Evolutionary conservation across 2,888 invertebrate genomes (phyloP).

Genomic region (Acanthococcus lagerstroemiae): DNA sequence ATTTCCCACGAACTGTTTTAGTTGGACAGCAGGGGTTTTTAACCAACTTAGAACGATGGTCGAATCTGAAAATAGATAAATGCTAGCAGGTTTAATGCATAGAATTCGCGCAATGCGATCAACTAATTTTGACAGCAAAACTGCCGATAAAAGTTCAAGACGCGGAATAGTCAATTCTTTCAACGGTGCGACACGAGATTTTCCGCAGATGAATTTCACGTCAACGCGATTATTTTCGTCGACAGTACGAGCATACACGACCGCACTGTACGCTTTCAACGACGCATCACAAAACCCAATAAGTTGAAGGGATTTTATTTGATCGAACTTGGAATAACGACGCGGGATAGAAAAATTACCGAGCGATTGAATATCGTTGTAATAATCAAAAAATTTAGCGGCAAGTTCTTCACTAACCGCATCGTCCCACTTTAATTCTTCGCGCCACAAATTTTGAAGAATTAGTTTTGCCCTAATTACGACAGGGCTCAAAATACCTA

Average conservation of each 20-base stretch:
- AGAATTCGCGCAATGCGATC: background rate
- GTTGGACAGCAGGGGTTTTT: background rate
- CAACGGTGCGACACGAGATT: background rate
- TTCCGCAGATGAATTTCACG: background rate
- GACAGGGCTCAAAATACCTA: background rate
- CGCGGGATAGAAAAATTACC: background rate
- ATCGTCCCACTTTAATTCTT: background rate
- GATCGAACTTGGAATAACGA: background rate
- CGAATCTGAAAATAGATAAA: conserved; percentile 5
- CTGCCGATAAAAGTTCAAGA: background rate
- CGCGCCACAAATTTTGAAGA: background rate
- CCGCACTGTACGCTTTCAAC: background rate
- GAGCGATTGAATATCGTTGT: background rate
- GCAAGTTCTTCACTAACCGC: background rate
- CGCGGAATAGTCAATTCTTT: too few species aligned
- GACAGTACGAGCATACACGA: background rate
- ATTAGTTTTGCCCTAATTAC: background rate
- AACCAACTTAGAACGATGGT: conserved; percentile 10
- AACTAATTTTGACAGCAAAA: background rate
- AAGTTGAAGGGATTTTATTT: background rate
- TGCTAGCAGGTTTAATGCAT: background rate
- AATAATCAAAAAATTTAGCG: background rate
- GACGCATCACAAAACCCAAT: conserved; percentile 2
- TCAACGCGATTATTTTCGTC: background rate
- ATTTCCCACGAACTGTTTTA: conserved; percentile 2